A percentile compares a stretch with the other conserved stretches of the same genome.
Conservation (phyloP, 2,113 vertebrate genomes). For the Chionodraco myersi region DNA sequence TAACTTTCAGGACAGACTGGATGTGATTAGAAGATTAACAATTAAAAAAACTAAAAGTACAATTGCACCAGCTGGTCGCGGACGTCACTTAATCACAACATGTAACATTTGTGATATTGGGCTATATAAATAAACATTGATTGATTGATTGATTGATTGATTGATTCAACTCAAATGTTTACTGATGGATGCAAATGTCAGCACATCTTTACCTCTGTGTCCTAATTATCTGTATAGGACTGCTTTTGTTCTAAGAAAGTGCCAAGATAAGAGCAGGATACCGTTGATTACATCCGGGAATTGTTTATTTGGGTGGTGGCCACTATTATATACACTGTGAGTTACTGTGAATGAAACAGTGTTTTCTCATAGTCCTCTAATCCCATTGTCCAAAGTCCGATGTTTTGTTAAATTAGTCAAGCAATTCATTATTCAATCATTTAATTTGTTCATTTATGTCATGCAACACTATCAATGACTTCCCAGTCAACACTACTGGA, state of each 20-base stretch:
- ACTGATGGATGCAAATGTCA: background rate
- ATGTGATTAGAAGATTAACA: constrained; percentile 64
- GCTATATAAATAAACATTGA: too few relatives aligned
- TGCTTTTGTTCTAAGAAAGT: background rate
- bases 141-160: too few relatives aligned
- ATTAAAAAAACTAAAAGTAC: constrained; percentile 8
- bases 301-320: background rate
- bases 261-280: background rate
- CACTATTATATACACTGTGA: background rate
- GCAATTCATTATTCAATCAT: constrained; percentile 14
- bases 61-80: too few relatives aligned
- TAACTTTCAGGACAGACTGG: constrained; percentile 44
- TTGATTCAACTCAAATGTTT: too few relatives aligned
- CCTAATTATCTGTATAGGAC: background rate
- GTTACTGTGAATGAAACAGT: background rate
- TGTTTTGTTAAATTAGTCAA: background rate
- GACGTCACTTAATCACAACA: too few relatives aligned
- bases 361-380: background rate
- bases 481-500: background rate
- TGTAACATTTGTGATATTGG: too few relatives aligned
- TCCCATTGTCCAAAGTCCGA: background rate
- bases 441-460: constrained; percentile 19
- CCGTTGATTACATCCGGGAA: background rate
- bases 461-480: constrained; percentile 23
- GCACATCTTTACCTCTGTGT: background rate